Evolutionary conservation across 2,888 invertebrate species (phyloP), one percentile per base, ranked within the genome.

Genomic region (Tridacna crocea): DNA sequence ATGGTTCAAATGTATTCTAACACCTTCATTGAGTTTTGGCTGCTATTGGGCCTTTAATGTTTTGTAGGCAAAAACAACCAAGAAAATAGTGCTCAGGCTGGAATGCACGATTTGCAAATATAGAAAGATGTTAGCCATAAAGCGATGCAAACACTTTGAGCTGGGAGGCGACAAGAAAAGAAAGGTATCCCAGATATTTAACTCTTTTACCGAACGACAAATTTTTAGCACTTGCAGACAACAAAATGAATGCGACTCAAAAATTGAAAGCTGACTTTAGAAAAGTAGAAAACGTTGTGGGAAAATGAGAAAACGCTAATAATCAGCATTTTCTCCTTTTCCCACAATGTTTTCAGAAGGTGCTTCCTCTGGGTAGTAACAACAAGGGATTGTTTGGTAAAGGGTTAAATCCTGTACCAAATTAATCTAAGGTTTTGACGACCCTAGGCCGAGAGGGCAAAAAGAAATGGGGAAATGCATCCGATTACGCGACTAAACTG

Each of bases 121-220:
- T 95, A 97, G 99, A 93, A 99, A 99, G 95, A 99, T 99, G 95
- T 96, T 99, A 76, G 97, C 99, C 15, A 96, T 99, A 91, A 99
- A 99, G 95, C 96, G 99, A 92, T 99, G 99, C 96, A 99, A 99
- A 95, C 99, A 99, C 95, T 99, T 99, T 94, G 99, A 99, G 96
- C 96, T 99, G 92, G 99, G 99, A 89, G 99, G 99, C 94, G 99
- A 99, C 96, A 99, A 99, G 96, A 99, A 99, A 92, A 93, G 94
- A 90, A 94, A 94, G 94, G 94, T 93, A 36, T 36, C 36, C 8
- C 8, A 36, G 8, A 36, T 36, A 36, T 36, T 36, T 36, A 3
- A 55, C 1, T 4, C n/a, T 10, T 19, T 2, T 55, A n/a, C n/a
- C 55, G 4, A 55, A n/a, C 80, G 26, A 80, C 13, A 63, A 11